Evolutionary conservation across 2,113 vertebrate species (phyloP).

Genomic region (Zapus hudsonius): DNA sequence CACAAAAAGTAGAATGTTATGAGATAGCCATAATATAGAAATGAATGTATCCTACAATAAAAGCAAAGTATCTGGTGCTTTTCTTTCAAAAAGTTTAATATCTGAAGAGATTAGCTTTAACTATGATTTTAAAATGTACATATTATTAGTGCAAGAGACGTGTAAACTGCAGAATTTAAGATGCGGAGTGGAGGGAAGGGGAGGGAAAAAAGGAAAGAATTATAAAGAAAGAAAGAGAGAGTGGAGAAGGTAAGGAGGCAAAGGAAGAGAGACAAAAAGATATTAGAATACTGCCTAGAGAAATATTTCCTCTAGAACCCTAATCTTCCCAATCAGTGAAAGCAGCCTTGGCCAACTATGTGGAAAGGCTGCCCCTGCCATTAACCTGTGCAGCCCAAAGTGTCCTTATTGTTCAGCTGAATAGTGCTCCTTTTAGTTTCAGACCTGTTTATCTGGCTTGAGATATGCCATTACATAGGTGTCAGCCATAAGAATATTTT

Average conservation of each 20-base stretch:
- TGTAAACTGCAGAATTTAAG: neutral
- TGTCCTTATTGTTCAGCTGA: neutral
- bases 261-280: neutral
- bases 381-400: too few relatives aligned
- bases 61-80: neutral
- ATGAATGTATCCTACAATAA: neutral
- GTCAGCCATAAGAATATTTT: conserved; percentile 21
- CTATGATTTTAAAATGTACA: neutral
- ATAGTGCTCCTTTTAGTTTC: neutral
- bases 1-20: neutral
- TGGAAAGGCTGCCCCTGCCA: neutral
- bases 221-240: neutral
- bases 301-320: conserved; percentile 1
- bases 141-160: neutral
- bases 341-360: neutral
- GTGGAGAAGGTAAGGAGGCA: too few relatives aligned
- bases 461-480: neutral
- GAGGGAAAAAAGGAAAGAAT: rapidly evolving
- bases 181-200: neutral
- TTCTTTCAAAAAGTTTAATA: neutral
- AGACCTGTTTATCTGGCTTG: neutral
- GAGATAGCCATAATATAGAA: neutral
- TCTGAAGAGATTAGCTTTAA: neutral
- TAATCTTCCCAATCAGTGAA: neutral
- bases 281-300: too few relatives aligned